These are phyloP conservation scores for Physella acuta DNA, from an alignment of 1,140 invertebrate genomes.

Conservation along the genomic window DNA sequence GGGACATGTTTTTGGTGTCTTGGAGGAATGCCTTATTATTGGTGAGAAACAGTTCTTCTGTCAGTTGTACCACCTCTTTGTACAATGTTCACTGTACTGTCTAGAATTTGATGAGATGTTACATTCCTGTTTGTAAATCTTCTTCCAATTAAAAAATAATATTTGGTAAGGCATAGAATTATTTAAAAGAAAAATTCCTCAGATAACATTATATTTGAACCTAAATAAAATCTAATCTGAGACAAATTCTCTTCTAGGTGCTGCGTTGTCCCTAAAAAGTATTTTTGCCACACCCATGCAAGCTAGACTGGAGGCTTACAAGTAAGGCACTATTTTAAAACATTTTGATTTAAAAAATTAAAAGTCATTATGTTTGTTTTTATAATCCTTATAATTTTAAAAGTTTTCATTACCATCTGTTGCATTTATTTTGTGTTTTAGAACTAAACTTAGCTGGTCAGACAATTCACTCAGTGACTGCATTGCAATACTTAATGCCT, in stretches of 20 bases:
- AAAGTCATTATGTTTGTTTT: neutral
- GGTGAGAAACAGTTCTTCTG: too few species aligned
- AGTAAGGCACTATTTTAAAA: constrained; percentile 56
- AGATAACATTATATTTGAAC: too few species aligned
- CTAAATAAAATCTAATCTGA: too few species aligned
- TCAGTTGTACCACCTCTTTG: too few species aligned
- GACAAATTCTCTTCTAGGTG: constrained; percentile 67
- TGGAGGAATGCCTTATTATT: constrained; percentile 85
- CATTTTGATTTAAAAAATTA: neutral
- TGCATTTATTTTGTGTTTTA: too few species aligned
- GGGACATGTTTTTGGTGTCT: constrained; percentile 81
- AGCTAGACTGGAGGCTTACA: constrained; percentile 73
- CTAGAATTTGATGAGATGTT: too few species aligned
- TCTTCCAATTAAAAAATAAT: too few species aligned
- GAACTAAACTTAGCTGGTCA: constrained; percentile 75
- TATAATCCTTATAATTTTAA: neutral
- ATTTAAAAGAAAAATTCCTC: too few species aligned
- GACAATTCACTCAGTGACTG: constrained; percentile 81
- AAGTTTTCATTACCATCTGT: too few species aligned
- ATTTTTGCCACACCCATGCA: constrained; percentile 77
- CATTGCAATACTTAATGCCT: constrained; percentile 79
- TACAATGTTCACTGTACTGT: too few species aligned
- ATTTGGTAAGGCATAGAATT: too few species aligned
- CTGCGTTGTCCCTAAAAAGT: constrained; percentile 78
- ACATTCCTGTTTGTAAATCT: too few species aligned